phyloP scores from a whole-genome alignment of 2,888 invertebrate genomes.

The Apamea sordens region DNA sequence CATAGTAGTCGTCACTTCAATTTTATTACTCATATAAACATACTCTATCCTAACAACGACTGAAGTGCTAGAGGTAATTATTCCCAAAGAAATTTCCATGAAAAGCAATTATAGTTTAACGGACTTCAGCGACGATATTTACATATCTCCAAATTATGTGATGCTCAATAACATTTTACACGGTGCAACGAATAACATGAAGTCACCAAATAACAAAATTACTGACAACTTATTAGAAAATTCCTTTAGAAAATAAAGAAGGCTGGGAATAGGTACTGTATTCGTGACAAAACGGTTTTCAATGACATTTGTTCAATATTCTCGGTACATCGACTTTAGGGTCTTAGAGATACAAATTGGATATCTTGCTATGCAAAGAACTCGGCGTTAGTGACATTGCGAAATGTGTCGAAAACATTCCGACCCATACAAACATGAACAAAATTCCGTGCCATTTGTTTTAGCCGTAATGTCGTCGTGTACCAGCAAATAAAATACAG shows the following conservation, averaged over 20 bases:
- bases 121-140: constrained; percentile 42
- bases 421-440: constrained; percentile 66
- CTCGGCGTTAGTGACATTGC: constrained; percentile 65
- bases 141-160: constrained; percentile 48
- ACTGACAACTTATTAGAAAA: constrained; percentile 39
- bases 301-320: constrained; percentile 43
- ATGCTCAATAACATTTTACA: constrained; percentile 47
- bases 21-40: constrained; percentile 29
- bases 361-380: constrained; percentile 68
- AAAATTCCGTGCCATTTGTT: constrained; percentile 58
- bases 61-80: constrained; percentile 30
- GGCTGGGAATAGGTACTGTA: neutral
- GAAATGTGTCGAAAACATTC: constrained; percentile 74
- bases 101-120: constrained; percentile 54
- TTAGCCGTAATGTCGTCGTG: constrained; percentile 26
- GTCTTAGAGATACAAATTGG: constrained; percentile 65
- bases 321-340: constrained; percentile 33
- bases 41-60: constrained; percentile 35
- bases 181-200: constrained; percentile 15
- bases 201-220: constrained; percentile 39
- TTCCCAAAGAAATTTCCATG: constrained; percentile 46
- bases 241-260: constrained; percentile 40
- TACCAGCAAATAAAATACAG: constrained; percentile 33
- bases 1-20: constrained; percentile 24
- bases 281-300: constrained; percentile 31